phyloP scores from a whole-genome alignment of 2,797 vertebrate genomes.

The Onychomys torridus region DNA sequence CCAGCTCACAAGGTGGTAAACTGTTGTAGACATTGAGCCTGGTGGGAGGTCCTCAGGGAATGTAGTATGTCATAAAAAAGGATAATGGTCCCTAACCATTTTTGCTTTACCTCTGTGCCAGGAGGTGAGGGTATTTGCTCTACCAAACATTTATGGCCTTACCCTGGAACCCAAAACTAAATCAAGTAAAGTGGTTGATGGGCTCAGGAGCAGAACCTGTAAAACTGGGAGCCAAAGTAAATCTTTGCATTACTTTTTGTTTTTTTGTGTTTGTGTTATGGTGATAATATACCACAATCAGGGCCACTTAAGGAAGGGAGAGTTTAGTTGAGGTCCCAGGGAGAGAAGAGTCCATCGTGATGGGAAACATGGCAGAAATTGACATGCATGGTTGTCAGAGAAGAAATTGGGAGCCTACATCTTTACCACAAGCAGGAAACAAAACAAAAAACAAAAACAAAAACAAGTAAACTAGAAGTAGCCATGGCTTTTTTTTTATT shows the following conservation, averaged over 20 bases:
- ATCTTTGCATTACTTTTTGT: neutral
- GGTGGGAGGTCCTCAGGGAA: neutral
- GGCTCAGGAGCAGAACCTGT: neutral
- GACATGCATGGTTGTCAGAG: neutral
- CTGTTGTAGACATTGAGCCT: neutral
- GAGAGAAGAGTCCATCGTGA: neutral
- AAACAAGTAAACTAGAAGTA: neutral
- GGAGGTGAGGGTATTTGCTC: neutral
- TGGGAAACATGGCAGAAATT: neutral
- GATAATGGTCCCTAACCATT: fast-evolving
- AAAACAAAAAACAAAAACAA: neutral
- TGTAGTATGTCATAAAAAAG: too few species aligned
- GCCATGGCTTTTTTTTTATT: neutral
- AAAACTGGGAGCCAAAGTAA: neutral
- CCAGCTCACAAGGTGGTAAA: neutral
- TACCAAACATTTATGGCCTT: neutral
- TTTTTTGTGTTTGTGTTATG: too few species aligned
- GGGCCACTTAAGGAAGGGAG: too few species aligned
- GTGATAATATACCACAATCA: neutral
- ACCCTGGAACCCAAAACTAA: neutral
- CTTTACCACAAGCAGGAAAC: neutral
- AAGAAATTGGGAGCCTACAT: neutral
- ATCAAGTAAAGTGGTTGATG: neutral
- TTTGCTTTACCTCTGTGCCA: neutral
- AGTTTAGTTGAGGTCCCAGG: neutral